Evolutionary conservation across 2,113 vertebrate genomes (phyloP), one percentile per base, ranked within the genome.

Genomic region (Perccottus glenii): DNA sequence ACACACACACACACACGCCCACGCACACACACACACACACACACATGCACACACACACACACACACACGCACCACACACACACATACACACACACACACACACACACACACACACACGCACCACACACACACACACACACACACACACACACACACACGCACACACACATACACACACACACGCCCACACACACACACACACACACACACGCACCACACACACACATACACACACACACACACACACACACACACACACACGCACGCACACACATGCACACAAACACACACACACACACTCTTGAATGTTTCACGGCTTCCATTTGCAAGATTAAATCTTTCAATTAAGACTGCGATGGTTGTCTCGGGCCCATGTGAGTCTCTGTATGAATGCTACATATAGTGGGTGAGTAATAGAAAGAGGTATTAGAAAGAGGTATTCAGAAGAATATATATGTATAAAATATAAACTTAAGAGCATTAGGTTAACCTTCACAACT

Each of bases 251-350:
- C 75, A 58, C 45, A 46, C 19, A 27, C 19, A 27, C 19, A 27
- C 19, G 3, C 19, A 27, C 19, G 3, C 19, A 27, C 19, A 27
- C 19, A 27, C 19, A 27, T 3, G 3, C 6, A 75, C 50, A 38
- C 60, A 16, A 44, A 36, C 42, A 43, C 46, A 10, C 55, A 32
- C 51, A 44, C 58, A 53, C 77, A 61, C 45, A 47, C 33, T 40
- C 52, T 7, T 78, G 56, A 85, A 84, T 85, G 73, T 88, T 89
- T 84, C 77, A 85, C 78, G 64, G 56, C 67, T 83, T 88, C 85
- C 83, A 83, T 90, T 87, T 85, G 53, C 73, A 84, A 89, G 85
- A 90, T 88, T 89, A 81, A 64, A 89, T 89, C 87, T 90, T 88
- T 89, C 84, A 88, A 83, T 89, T 88, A 89, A 83, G 80, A 83